Evolutionary conservation across 2,113 vertebrate species (phyloP), one percentile per base, ranked within the genome.

Genomic region (Maccullochella peelii): DNA sequence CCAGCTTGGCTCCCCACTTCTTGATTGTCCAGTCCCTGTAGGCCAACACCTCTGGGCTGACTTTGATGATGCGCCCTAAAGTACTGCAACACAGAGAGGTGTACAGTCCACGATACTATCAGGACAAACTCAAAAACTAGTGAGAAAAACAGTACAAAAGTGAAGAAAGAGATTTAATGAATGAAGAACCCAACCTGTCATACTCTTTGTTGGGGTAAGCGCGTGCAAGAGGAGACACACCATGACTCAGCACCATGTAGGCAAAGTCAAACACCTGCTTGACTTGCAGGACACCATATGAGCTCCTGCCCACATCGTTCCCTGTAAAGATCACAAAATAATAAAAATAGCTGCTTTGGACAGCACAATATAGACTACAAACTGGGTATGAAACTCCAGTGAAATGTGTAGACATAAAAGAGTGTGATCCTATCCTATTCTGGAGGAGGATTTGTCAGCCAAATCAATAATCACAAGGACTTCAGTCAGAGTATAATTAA

Each of bases 191-290:
- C 5, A 74, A 99, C 98, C 98, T 99, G 95, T 99, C 98, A 0
- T 95, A 96, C 86, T 99, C 98, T 5, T 97, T 98, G 96, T 98
- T 99, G 84, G 98, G 98, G 59, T 98, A 99, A 44, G 96, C 97
- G 74, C 97, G 97, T 59, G 97, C 97, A 76, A 97, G 97, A 21
- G 97, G 96, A 3, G 97, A 99, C 18, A 99, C 97, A 0, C 98
- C 97, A 21, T 98, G 98, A 91, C 96, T 97, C 92, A 99, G 90
- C 62, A 98, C 97, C 88, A 99, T 97, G 67, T 98, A 99, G 77
- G 98, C 98, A 83, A 99, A 99, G 92, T 99, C 98, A 94, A 99
- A 99, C 84, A 98, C 98, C 92, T 99, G 98, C 85, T 99, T 99
- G 88, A 99, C 98, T 88, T 99, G 97, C 95, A 99, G 97, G 92